A percentile compares a stretch with the other conserved stretches of the same genome.
These are phyloP conservation scores for Rhinogobius similis DNA, from an alignment of 2,113 vertebrate species.

Conservation along the genomic window DNA sequence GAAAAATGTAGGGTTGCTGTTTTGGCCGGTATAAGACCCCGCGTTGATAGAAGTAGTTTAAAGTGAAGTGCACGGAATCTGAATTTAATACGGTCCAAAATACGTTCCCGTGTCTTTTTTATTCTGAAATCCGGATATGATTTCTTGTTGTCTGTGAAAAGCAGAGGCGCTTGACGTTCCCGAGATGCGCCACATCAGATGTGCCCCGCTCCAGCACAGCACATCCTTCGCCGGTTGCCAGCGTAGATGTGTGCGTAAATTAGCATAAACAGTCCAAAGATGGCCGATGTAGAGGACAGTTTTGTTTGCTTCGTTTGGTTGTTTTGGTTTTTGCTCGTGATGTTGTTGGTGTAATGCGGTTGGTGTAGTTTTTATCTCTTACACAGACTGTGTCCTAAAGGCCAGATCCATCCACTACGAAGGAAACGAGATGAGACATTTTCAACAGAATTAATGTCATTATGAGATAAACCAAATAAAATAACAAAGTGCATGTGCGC, in stretches of 20 bases:
- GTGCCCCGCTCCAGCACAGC: slow-evolving; percentile 52
- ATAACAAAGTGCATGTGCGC: neutral
- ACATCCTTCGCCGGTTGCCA: slow-evolving; percentile 35
- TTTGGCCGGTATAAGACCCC: no score
- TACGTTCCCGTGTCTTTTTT: slow-evolving; percentile 15
- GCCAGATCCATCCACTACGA: neutral
- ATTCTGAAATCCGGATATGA: slow-evolving; percentile 31
- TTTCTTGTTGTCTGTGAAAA: slow-evolving; percentile 24
- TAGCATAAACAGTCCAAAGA: slow-evolving; percentile 51
- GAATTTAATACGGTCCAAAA: neutral
- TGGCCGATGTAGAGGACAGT: slow-evolving; percentile 31
- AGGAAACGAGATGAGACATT: neutral
- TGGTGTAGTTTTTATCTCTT: slow-evolving; percentile 8
- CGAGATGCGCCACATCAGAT: slow-evolving; percentile 67
- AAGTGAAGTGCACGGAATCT: no score
- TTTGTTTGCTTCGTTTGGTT: neutral
- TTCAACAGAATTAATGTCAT: neutral
- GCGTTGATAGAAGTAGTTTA: no score
- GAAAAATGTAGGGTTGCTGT: no score
- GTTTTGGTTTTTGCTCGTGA: neutral
- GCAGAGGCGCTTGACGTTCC: slow-evolving; percentile 10
- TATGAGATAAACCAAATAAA: neutral
- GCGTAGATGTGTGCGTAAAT: slow-evolving; percentile 51
- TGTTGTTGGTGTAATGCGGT: neutral
- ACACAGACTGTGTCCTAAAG: neutral